Conservation (phyloP, 2,888 invertebrate species). For the Mythimna ferrago region DNA sequence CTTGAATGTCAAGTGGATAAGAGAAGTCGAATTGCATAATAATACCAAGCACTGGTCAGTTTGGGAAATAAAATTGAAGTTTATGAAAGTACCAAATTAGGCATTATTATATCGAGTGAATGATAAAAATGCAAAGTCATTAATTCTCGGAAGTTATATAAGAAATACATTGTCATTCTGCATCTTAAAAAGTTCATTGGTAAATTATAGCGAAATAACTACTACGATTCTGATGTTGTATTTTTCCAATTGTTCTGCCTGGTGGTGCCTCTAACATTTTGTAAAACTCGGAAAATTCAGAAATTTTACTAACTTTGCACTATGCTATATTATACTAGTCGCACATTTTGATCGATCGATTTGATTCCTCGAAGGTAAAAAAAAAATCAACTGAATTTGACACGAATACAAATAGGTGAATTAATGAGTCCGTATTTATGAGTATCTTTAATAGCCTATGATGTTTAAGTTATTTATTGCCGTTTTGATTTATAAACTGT, state of each 20-base stretch:
- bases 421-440: background rate
- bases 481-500: conserved; percentile 9
- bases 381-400: background rate
- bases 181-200: background rate
- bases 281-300: too few relatives aligned
- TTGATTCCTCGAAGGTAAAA: background rate
- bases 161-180: background rate
- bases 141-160: conserved; percentile 25
- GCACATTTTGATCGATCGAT: background rate
- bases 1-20: conserved; percentile 16
- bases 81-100: conserved; percentile 7
- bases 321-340: background rate
- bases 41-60: too few relatives aligned
- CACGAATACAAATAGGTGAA: background rate
- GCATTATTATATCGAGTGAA: conserved; percentile 11
- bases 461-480: background rate
- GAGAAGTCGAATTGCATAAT: conserved; percentile 32
- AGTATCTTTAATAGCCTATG: background rate
- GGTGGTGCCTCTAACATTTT: too few relatives aligned
- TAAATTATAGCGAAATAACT: conserved; percentile 2
- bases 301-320: too few relatives aligned
- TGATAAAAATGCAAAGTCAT: conserved; percentile 41
- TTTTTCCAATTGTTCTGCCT: background rate
- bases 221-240: background rate
- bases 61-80: conserved; percentile 1